A percentile compares a stretch with the other conserved stretches of the same genome.
These are phyloP conservation scores for Abrostola triplasia DNA, from an alignment of 2,888 invertebrate species.

Conservation along the genomic window DNA sequence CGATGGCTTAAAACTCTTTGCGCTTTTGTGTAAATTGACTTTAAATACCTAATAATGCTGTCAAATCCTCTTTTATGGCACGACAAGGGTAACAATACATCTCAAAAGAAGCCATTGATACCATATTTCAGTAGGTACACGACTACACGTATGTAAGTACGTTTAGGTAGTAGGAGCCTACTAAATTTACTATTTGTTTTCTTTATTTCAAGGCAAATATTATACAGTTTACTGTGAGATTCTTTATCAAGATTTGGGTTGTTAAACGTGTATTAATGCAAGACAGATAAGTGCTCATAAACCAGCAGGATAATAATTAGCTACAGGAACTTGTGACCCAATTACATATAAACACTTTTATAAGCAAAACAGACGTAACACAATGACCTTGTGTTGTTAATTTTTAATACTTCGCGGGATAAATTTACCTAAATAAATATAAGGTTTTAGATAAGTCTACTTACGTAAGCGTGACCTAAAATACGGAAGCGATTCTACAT, in stretches of 20 bases:
- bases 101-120: no score
- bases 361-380: constrained; percentile 1
- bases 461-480: not conserved
- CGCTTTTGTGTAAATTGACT: no score
- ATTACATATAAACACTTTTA: constrained; percentile 6
- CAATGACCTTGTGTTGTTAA: not conserved
- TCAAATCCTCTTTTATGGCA: no score
- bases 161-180: no score
- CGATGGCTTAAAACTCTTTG: no score
- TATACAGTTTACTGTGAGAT: no score
- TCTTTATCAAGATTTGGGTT: not conserved
- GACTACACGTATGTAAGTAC: no score
- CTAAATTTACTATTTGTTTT: no score
- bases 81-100: no score
- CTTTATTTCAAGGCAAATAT: no score
- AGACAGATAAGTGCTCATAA: constrained; percentile 2
- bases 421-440: not conserved
- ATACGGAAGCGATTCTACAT: constrained; percentile 4
- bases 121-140: no score
- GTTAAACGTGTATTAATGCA: constrained; percentile 1
- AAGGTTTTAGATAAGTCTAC: not conserved
- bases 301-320: constrained; percentile 1
- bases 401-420: not conserved
- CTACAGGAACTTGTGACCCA: constrained; percentile 1
- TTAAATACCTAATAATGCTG: no score